A percentile compares a stretch with the other conserved stretches of the same genome.
These are phyloP conservation scores for Anseranas semipalmata DNA, from an alignment of 2,113 vertebrate species.

Conservation along the genomic window DNA sequence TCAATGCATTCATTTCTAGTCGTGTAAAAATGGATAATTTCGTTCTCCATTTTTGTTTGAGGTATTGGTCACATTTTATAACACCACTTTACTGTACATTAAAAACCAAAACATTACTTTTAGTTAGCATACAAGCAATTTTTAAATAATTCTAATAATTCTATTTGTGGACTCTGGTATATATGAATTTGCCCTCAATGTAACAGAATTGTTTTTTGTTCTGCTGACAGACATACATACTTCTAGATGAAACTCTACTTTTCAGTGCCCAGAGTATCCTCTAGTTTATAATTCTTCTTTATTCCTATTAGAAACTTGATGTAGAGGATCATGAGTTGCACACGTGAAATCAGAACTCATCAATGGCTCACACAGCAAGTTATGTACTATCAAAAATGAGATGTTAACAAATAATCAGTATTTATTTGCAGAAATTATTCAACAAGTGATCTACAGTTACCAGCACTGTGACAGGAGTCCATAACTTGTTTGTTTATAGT, in stretches of 20 bases:
- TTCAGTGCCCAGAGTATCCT: not conserved
- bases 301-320: not conserved
- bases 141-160: not conserved
- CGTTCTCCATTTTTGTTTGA: not conserved
- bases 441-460: not conserved
- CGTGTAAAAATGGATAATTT: not conserved
- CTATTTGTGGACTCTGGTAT: not conserved
- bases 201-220: not conserved
- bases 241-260: not conserved
- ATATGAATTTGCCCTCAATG: not conserved
- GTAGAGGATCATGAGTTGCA: not conserved
- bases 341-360: not conserved
- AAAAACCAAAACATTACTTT: not conserved
- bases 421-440: not conserved
- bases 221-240: not conserved
- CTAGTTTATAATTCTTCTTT: not conserved
- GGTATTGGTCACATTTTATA: fast-evolving
- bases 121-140: not conserved
- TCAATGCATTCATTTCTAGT: not conserved
- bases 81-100: not conserved
- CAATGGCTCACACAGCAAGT: not conserved
- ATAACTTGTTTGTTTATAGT: not conserved
- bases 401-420: not conserved
- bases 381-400: not conserved
- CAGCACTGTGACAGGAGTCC: not conserved